Conservation (phyloP, 2,888 invertebrate genomes). For the Idaea straminata region DNA sequence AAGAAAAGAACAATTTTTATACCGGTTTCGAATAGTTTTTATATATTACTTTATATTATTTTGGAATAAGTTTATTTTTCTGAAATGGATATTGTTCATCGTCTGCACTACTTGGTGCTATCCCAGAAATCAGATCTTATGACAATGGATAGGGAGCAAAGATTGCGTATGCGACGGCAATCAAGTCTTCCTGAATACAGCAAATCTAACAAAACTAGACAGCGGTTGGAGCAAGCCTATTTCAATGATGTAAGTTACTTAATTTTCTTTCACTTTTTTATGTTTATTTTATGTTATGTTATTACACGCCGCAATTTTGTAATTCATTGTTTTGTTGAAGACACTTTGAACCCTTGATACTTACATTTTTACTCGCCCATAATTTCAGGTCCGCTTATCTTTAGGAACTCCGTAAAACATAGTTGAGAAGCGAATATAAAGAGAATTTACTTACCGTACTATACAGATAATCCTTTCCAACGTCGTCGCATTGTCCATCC, state of each 20-base stretch:
- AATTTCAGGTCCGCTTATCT: constrained; percentile 15
- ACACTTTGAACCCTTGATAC: not conserved
- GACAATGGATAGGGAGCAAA: constrained; percentile 75
- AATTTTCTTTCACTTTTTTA: not conserved
- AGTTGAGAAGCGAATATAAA: constrained; percentile 40
- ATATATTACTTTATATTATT: constrained; percentile 5
- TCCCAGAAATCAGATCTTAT: constrained; percentile 76
- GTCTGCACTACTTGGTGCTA: constrained; percentile 73
- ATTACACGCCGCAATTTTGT: not conserved
- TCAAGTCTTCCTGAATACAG: constrained; percentile 75
- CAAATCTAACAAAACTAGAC: constrained; percentile 62
- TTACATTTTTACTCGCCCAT: not conserved
- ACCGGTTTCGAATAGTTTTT: constrained; percentile 1
- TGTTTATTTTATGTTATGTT: not conserved
- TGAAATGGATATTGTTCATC: constrained; percentile 74
- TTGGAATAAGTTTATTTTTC: constrained; percentile 11
- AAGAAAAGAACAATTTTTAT: not conserved
- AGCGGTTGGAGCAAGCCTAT: constrained; percentile 68
- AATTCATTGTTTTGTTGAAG: not conserved
- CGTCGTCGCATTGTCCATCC: constrained; percentile 43
- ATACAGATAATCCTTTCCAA: constrained; percentile 53
- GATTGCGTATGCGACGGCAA: constrained; percentile 69
- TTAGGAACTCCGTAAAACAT: constrained; percentile 16
- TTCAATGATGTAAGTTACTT: constrained; percentile 69
- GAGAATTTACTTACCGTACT: constrained; percentile 38